phyloP scores from a whole-genome alignment of 1,140 invertebrate genomes.

The Lithobius niger region DNA sequence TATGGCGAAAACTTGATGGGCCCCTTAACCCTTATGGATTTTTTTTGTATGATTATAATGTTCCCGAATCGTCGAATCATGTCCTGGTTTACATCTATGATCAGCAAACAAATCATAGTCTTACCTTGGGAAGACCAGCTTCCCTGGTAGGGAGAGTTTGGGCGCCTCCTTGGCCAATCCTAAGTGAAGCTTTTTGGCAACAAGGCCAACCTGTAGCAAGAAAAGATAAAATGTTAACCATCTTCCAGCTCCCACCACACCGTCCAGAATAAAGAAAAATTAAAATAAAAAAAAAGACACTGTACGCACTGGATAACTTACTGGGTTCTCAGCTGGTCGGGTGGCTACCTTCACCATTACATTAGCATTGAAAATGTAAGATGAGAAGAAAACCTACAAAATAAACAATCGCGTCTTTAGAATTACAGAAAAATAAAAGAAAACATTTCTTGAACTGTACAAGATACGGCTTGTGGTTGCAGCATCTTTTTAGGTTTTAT shows the following conservation, averaged over 20 bases:
- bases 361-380: slow-evolving; percentile 95
- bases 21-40: no score
- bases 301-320: no score
- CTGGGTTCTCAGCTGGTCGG: slow-evolving; percentile 88
- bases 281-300: neutral
- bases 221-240: neutral
- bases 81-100: no score
- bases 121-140: slow-evolving; percentile 77
- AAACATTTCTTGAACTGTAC: no score
- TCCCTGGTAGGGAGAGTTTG: slow-evolving; percentile 88
- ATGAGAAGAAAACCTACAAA: slow-evolving; percentile 76
- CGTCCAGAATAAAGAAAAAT: neutral
- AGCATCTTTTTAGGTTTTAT: no score
- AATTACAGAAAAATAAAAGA: no score
- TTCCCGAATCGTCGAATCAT: no score
- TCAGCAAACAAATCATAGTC: neutral
- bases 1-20: no score
- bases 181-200: slow-evolving; percentile 80
- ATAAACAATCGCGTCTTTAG: no score
- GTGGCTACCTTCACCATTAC: slow-evolving; percentile 95
- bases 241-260: no score
- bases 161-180: slow-evolving; percentile 76
- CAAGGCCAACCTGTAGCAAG: slow-evolving; percentile 47
- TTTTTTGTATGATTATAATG: no score
- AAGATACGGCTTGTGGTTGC: no score